A percentile compares a stretch with the other conserved stretches of the same genome.
Conservation (phyloP, 1,140 invertebrate genomes). For the Drosophila prosaltans region DNA sequence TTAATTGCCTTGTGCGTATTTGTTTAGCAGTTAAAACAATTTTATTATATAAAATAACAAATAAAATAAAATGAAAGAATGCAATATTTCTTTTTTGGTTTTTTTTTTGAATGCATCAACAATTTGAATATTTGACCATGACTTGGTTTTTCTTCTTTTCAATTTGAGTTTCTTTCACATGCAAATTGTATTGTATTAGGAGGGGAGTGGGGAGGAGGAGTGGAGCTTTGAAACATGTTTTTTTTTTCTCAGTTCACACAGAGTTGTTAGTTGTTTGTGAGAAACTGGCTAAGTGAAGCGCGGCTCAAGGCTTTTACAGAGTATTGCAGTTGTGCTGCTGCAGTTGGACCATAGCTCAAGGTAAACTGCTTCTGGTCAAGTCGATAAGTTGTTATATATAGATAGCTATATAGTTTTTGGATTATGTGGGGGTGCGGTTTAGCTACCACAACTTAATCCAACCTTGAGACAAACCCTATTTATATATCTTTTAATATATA, state of each 20-base stretch:
- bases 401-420: neutral
- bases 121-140: conserved; percentile 5
- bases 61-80: neutral
- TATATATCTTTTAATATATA: neutral
- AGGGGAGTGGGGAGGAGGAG: neutral
- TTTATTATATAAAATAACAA: neutral
- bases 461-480: conserved; percentile 1
- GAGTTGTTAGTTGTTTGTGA: conserved; percentile 4
- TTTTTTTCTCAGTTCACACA: conserved; percentile 3
- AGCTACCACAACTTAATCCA: neutral
- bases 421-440: neutral
- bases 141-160: conserved; percentile 6
- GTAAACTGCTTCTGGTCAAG: conserved; percentile 2
- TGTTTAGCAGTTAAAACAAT: conserved; percentile 1
- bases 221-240: conserved; percentile 3
- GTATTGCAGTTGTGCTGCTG: neutral
- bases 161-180: conserved; percentile 1
- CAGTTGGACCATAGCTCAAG: conserved; percentile 3
- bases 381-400: no score
- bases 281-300: conserved; percentile 6
- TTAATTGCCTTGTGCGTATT: conserved; percentile 11
- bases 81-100: neutral
- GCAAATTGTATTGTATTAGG: neutral
- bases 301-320: neutral
- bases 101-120: conserved; percentile 4